Evolutionary conservation across 2,888 invertebrate species (phyloP).

Genomic region (Tipula unca): DNA sequence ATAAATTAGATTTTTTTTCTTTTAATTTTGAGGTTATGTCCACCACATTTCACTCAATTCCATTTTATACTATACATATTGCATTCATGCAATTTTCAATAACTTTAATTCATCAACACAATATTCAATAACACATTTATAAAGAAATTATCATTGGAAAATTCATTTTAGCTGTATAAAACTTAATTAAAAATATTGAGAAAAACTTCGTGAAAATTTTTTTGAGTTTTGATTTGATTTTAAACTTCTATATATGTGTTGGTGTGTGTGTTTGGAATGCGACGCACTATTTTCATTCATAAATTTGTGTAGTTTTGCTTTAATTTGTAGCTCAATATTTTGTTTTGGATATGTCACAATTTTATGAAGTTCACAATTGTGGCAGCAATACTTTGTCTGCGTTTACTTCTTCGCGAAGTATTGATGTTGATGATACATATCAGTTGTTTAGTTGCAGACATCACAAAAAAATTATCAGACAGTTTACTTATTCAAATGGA

Average conservation of each 20-base stretch:
- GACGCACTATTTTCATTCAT: not conserved
- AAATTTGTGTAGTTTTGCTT: not conserved
- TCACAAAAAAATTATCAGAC: too few species aligned
- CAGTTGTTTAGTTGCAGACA: not conserved
- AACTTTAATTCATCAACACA: not conserved
- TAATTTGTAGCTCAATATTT: not conserved
- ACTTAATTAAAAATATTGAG: not conserved
- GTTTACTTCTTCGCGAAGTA: not conserved
- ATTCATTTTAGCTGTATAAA: not conserved
- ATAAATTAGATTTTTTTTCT: not conserved
- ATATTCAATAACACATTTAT: not conserved
- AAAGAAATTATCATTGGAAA: not conserved
- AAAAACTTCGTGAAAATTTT: not conserved
- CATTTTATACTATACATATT: not conserved
- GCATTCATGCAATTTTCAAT: not conserved
- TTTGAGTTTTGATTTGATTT: not conserved
- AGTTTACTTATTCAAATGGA: too few species aligned
- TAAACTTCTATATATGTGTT: not conserved
- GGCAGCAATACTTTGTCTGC: not conserved
- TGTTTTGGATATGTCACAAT: not conserved
- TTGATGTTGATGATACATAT: not conserved
- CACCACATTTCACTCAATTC: not conserved
- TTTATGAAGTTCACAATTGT: not conserved
- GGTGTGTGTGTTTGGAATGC: not conserved
- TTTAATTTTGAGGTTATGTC: not conserved